phyloP scores from a whole-genome alignment of 2,888 invertebrate species.

The Leptinotarsa haldemani region DNA sequence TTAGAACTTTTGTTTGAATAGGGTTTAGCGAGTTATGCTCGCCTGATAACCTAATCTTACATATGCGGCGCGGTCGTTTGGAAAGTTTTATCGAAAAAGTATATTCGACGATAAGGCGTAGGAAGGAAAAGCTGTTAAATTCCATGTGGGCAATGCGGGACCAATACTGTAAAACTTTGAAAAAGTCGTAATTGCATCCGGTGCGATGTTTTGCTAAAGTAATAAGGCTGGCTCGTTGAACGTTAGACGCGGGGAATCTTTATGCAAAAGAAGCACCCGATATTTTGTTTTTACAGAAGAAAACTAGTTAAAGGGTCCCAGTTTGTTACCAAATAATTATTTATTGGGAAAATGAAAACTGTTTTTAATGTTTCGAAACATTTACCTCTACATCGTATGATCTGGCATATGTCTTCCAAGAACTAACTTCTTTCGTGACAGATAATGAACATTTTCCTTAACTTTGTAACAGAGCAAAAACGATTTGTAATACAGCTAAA shows the following conservation, averaged over 20 bases:
- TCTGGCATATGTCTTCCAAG: no score
- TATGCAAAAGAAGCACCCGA: no score
- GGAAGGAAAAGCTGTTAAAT: constrained; percentile 15
- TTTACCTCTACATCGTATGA: no score
- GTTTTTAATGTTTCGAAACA: no score
- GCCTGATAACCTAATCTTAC: constrained; percentile 15
- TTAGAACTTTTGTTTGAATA: constrained; percentile 17
- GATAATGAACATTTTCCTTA: no score
- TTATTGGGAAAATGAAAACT: no score
- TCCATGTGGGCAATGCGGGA: constrained; percentile 23
- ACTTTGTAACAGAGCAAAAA: no score
- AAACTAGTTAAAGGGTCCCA: no score
- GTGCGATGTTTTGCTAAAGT: constrained; percentile 6
- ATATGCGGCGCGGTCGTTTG: neutral
- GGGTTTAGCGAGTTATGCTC: constrained; percentile 9
- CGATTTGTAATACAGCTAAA: no score
- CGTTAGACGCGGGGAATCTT: neutral
- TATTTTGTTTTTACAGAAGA: no score
- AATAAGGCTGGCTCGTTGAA: neutral
- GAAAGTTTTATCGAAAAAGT: constrained; percentile 26
- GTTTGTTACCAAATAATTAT: no score
- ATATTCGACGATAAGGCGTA: constrained; percentile 23
- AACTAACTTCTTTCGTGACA: no score
- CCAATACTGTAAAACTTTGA: constrained; percentile 27
- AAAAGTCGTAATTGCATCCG: constrained; percentile 26